Percentiles rank a stretch among this genome's conserved stretches.
Conservation (phyloP, 2,113 vertebrate species). For the Penelope pileata region DNA sequence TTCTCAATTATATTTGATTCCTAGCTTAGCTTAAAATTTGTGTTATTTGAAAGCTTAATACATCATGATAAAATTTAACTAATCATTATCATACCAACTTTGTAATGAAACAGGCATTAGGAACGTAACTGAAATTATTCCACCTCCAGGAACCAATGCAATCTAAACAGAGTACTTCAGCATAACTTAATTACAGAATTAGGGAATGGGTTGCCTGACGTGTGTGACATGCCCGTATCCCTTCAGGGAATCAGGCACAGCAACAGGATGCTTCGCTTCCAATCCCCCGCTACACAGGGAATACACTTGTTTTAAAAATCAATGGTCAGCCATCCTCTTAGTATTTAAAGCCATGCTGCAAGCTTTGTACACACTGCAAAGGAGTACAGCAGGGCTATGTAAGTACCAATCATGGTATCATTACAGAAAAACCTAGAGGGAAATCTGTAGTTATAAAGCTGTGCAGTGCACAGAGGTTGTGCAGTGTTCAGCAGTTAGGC, state of each 20-base stretch:
- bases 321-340: not conserved
- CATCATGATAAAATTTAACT: not conserved
- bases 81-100: not conserved
- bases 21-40: not conserved
- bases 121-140: not conserved
- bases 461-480: not conserved
- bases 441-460: not conserved
- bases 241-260: not conserved
- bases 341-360: not conserved
- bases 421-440: not conserved
- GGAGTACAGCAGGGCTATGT: not conserved
- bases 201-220: not conserved
- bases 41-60: not conserved
- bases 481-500: not conserved
- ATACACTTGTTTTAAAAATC: not conserved
- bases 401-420: not conserved
- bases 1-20: not conserved
- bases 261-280: not conserved
- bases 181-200: not conserved
- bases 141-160: not conserved
- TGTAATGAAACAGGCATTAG: not conserved
- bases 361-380: not conserved
- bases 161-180: not conserved
- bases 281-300: not conserved
- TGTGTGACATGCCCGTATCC: fast-evolving